Conservation (phyloP, 1,140 invertebrate genomes). For the Eulimnadia texana region DNA sequence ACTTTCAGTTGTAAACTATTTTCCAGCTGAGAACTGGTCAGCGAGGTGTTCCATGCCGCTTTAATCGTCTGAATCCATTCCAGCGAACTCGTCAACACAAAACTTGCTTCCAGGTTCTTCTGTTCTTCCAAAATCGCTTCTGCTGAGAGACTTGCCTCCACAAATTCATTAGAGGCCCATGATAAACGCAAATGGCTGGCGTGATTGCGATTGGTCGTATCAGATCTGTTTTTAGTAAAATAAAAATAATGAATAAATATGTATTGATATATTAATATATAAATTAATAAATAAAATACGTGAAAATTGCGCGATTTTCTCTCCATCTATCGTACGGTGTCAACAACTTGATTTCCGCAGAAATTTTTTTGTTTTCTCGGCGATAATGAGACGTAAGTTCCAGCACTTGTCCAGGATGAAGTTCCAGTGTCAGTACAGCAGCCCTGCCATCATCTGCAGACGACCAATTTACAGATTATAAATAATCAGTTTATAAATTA, state of each 20-base stretch:
- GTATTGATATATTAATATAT: too few relatives aligned
- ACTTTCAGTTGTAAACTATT: background rate
- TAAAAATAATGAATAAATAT: too few relatives aligned
- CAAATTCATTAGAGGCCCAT: background rate
- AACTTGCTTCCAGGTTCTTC: background rate
- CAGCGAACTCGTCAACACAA: background rate
- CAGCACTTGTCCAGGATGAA: background rate
- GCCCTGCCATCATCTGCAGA: background rate
- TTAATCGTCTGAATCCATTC: background rate
- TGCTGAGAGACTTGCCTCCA: background rate
- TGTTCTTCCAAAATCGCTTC: background rate
- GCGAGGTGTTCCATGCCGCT: background rate
- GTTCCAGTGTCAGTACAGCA: background rate
- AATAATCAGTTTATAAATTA: too few relatives aligned
- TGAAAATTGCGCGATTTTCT: conserved; percentile 7
- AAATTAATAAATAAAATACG: too few relatives aligned
- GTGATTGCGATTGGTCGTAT: background rate
- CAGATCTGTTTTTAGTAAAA: background rate
- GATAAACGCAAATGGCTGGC: background rate
- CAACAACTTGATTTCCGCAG: background rate
- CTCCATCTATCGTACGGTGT: conserved; percentile 7
- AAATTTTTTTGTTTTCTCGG: background rate
- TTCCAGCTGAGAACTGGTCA: background rate
- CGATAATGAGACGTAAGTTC: background rate
- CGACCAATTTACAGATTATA: too few relatives aligned